Base-by-base conservation (phyloP, 2,888 invertebrate genomes). In the Branchinecta sandiegonensis region DNA sequence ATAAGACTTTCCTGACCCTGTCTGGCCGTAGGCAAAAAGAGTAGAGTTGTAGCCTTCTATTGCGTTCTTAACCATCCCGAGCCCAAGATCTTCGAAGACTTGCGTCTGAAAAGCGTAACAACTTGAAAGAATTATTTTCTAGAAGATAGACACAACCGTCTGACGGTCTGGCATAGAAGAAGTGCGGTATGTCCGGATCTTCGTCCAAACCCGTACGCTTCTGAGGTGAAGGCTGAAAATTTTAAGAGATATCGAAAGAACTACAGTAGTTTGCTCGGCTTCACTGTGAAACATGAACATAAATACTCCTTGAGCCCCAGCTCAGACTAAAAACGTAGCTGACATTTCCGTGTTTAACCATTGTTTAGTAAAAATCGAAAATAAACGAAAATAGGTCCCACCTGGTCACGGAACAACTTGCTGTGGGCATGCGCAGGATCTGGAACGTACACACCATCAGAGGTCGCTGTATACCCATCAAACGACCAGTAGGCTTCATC, bases 401-500 rank as follows among this genome's bases (percentile, higher is more conserved):
- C 81, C 79, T 83, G 82, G 73, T 82, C 81, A 50, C 78, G 78
- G 73, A 80, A 82, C 71, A 77, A 77, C n/a, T 70, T 69, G 14
- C 79, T 78, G 71, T 79, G 78, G 0, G 77, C 74, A 67, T 79
- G 78, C 14, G 74, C 74, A 1, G 75, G 71, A 71, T 81, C 80
- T 4, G 78, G 73, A 4, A 72, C 75, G 66, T 75, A 76, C 72
- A 79, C 80, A 2, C 82, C 83, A 72, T 77, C 76, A 7, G 74
- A 70, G 6, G 10, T 6, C 76, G 78, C 78, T 64, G 77, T 79
- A 73, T 74, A 80, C 2, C 83, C 83, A 73, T 82, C 82, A 74
- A 80, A 80, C 46, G 82, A 81, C 83, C 83, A 83, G 73, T 83
- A 83, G 71, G 80, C 79, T 75, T 77, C 78, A 75, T 83, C 83